These are phyloP conservation scores for Holothuria glaberrima DNA, from an alignment of 35 echinoderm and acorn worm genomes.

Conservation along the genomic window DNA sequence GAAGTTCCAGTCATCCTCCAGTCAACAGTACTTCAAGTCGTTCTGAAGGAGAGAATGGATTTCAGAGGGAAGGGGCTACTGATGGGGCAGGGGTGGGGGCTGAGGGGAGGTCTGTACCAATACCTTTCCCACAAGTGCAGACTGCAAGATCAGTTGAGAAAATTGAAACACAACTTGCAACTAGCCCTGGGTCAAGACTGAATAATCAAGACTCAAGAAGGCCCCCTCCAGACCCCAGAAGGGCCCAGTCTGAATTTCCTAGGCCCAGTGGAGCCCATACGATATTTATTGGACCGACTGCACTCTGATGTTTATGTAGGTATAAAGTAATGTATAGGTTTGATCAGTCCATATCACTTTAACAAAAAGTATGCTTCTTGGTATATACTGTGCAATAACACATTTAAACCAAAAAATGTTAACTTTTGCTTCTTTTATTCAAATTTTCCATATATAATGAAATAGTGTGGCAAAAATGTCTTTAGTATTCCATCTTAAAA, in stretches of 20 bases:
- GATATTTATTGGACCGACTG: conserved; percentile 62
- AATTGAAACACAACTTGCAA: conserved; percentile 27
- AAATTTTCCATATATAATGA: no score
- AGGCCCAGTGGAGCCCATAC: conserved; percentile 38
- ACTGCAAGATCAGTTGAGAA: conserved; percentile 40
- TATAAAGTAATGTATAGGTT: neutral
- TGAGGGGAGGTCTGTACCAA: neutral
- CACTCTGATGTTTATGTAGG: neutral
- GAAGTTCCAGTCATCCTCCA: neutral
- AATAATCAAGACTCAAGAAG: conserved; percentile 5
- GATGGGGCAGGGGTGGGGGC: neutral
- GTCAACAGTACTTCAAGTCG: neutral
- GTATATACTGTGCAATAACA: conserved; percentile 32
- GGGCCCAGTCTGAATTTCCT: conserved; percentile 46
- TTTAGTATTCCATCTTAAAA: no score
- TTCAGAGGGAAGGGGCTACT: neutral
- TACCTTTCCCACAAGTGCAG: conserved; percentile 6
- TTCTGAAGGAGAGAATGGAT: conserved; percentile 16
- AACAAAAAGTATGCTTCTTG: conserved; percentile 15
- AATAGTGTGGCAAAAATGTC: no score
- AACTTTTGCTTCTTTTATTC: neutral
- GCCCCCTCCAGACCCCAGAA: conserved; percentile 11
- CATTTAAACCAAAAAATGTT: conserved; percentile 49
- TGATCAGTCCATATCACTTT: no score
- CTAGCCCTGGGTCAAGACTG: neutral